Percentiles rank a stretch among this genome's conserved stretches.
phyloP scores from a whole-genome alignment of 2,888 invertebrate species.

The Aelia acuminata region DNA sequence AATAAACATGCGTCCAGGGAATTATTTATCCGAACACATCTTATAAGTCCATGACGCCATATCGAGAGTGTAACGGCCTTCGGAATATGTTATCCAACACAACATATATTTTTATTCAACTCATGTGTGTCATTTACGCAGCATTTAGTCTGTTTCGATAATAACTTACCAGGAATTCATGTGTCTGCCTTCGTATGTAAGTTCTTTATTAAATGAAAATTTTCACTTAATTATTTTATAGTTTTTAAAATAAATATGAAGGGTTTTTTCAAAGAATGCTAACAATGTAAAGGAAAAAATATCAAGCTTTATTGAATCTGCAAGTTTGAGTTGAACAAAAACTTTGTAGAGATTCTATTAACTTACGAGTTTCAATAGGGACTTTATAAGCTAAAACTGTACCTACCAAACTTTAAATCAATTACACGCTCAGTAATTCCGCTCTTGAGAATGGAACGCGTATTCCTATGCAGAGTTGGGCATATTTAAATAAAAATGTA shows the following conservation, averaged over 20 bases:
- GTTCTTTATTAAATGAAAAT: too few relatives aligned
- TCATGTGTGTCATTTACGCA: neutral
- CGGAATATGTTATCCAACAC: neutral
- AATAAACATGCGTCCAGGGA: constrained; percentile 4
- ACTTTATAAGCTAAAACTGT: neutral
- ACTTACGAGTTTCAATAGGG: neutral
- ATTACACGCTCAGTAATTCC: neutral
- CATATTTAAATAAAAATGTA: too few relatives aligned
- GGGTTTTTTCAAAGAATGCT: too few relatives aligned
- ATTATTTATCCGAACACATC: neutral
- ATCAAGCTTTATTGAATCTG: neutral
- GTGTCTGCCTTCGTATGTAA: neutral
- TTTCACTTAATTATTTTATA: too few relatives aligned
- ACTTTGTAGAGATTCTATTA: neutral
- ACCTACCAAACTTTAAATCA: neutral
- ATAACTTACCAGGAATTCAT: neutral
- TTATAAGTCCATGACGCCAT: neutral
- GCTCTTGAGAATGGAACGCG: neutral
- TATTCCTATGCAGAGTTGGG: neutral
- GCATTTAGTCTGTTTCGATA: neutral
- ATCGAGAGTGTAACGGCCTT: neutral
- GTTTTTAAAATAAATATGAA: too few relatives aligned
- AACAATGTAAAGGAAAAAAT: too few relatives aligned
- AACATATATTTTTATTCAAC: neutral
- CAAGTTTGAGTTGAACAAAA: neutral